Conservation (phyloP, 2,797 vertebrate genomes). For the Carapus acus region DNA sequence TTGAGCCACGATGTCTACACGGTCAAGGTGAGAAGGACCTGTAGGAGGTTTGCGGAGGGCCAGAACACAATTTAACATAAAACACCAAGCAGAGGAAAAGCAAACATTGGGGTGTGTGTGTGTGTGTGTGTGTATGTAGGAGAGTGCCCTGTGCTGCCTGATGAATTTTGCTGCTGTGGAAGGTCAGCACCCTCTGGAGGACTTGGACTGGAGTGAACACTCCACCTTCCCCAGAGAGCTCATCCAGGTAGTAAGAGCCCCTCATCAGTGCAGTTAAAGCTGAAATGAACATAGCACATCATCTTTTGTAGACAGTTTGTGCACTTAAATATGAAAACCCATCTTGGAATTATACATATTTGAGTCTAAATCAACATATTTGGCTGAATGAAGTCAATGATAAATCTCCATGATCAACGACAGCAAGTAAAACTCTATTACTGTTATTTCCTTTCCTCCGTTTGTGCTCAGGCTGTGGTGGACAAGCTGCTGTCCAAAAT, state of each 20-base stretch:
- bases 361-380: too few relatives aligned
- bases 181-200: slow-evolving; percentile 76
- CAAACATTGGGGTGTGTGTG: too few relatives aligned
- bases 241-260: slow-evolving; percentile 69
- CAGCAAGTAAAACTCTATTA: too few relatives aligned
- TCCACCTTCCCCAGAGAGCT: slow-evolving; percentile 81
- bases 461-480: slow-evolving; percentile 71
- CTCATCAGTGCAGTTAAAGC: neutral
- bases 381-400: too few relatives aligned
- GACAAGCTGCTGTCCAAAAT: slow-evolving; percentile 70
- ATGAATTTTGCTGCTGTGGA: slow-evolving; percentile 85
- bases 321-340: too few relatives aligned
- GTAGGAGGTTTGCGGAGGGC: too few relatives aligned
- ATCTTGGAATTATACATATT: too few relatives aligned
- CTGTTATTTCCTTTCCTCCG: neutral
- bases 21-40: slow-evolving; percentile 85
- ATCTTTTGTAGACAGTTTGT: too few relatives aligned
- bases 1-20: slow-evolving; percentile 68
- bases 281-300: too few relatives aligned
- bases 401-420: too few relatives aligned
- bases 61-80: too few relatives aligned
- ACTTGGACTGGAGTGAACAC: slow-evolving; percentile 79
- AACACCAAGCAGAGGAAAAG: too few relatives aligned
- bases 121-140: slow-evolving; percentile 62
- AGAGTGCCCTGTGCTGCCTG: slow-evolving; percentile 76